Evolutionary conservation across 2,113 vertebrate species (phyloP).

Genomic region (Silurus meridionalis): DNA sequence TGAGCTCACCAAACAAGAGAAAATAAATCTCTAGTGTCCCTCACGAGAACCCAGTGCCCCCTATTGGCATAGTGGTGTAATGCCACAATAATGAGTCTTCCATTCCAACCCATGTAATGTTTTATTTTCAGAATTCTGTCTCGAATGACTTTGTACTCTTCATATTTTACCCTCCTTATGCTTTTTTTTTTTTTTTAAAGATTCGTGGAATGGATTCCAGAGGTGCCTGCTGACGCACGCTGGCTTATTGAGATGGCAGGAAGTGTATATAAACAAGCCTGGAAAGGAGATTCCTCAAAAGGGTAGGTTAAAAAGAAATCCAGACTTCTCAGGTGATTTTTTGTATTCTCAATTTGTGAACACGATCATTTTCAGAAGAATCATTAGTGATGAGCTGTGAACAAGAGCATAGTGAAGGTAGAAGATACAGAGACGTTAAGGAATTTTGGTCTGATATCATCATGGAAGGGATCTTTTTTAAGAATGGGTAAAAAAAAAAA

Average conservation of each 20-base stretch:
- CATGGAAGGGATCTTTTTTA: too few relatives aligned
- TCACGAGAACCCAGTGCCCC: too few relatives aligned
- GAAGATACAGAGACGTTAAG: too few relatives aligned
- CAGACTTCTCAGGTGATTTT: background rate
- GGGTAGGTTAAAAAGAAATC: background rate
- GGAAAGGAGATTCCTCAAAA: conserved; percentile 51
- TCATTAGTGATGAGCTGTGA: background rate
- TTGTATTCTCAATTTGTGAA: background rate
- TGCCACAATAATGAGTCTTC: too few relatives aligned
- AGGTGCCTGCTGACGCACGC: conserved; percentile 80
- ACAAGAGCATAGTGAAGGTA: too few relatives aligned
- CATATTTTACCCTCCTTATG: background rate
- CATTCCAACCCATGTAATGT: too few relatives aligned
- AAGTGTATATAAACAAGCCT: conserved; percentile 73
- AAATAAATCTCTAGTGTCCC: too few relatives aligned
- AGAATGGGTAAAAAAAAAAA: too few relatives aligned
- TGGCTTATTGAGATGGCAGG: conserved; percentile 79
- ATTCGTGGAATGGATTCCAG: conserved; percentile 86
- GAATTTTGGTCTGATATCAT: too few relatives aligned
- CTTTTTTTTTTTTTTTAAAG: conserved; percentile 56
- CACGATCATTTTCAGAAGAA: background rate
- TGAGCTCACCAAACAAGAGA: too few relatives aligned
- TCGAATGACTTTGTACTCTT: background rate
- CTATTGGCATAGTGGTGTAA: too few relatives aligned
- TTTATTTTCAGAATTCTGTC: background rate